Conservation (phyloP, 2,113 vertebrate species). For the Paralichthys olivaceus region DNA sequence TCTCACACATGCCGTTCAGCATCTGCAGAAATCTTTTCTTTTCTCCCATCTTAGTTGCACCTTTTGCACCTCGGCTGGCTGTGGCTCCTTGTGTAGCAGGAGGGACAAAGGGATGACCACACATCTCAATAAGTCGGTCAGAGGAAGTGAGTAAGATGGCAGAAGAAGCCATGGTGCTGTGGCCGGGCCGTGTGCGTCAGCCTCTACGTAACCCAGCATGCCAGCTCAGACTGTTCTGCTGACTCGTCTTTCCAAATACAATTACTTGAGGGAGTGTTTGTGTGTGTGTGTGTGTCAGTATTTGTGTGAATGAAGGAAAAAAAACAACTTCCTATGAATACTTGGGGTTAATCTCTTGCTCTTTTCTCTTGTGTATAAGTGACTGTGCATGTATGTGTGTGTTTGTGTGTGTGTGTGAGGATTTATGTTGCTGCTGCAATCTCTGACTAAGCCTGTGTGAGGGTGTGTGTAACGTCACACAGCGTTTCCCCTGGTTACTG, state of each 20-base stretch:
- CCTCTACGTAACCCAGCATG: conserved; percentile 52
- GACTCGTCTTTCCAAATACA: conserved; percentile 60
- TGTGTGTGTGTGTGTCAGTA: conserved; percentile 24
- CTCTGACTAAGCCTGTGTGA: conserved; percentile 60
- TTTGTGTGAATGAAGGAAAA: conserved; percentile 32
- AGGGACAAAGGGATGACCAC: conserved; percentile 17
- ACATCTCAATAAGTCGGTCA: background rate
- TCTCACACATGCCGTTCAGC: too few relatives aligned
- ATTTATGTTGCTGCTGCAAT: conserved; percentile 41
- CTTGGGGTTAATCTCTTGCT: conserved; percentile 41
- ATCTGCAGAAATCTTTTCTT: too few relatives aligned
- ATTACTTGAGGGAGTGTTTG: conserved; percentile 48
- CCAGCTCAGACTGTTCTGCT: conserved; percentile 69
- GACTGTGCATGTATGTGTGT: background rate
- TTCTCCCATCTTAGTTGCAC: too few relatives aligned
- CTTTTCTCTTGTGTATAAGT: conserved; percentile 4
- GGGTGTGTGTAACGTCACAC: conserved; percentile 55
- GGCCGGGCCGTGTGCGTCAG: conserved; percentile 23
- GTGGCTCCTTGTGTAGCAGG: background rate
- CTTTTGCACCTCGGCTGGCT: too few relatives aligned
- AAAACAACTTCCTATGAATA: conserved; percentile 45
- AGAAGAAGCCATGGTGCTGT: conserved; percentile 43
- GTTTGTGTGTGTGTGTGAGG: conserved; percentile 14
- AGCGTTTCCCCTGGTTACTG: conserved; percentile 57
- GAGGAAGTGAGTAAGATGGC: conserved; percentile 43